Evolutionary conservation across 2,797 vertebrate species (phyloP), one percentile per base, ranked within the genome.

Genomic region (Cottoperca gobio): DNA sequence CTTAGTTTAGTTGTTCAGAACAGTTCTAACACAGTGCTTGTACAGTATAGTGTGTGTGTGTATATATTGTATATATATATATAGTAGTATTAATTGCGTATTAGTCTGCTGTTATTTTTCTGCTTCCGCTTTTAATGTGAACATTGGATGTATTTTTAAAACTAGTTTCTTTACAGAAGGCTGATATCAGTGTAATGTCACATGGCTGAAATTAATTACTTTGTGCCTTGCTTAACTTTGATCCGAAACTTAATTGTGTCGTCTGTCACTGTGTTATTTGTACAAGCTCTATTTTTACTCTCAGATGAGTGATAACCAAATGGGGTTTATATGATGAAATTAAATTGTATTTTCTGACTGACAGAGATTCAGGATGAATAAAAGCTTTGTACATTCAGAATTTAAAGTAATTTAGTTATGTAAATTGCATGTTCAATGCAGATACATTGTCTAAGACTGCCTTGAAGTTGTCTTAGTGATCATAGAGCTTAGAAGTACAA

Each of bases 201-300:
- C 37, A 62, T 1, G n/a, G 0, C 0, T 70, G 8, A 57, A 69
- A 55, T 37, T 0, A 52, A 52, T 31, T 40, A 11, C 48, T 73
- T 48, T 52, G 2, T 59, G 39, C 4, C 6, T 70, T 37, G 17
- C 13, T 55, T 49, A 48, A 53, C 53, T 48, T 66, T 70, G 1
- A 26, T 48, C 39, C 0, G 1, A 43, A 50, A 52, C 28, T 59
- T 26, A 17, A 57, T 26, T 50, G 50, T 43, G 16, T 45, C 24
- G 67, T 68, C 23, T 63, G 26, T 60, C 52, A 53, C 26, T 4
- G 57, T n/a, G n/a, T 52, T 65, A 11, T 24, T 61, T 48, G 2
- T 46, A 19, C 17, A 50, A 46, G 52, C 7, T 50, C 45, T 75
- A 72, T 63, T 77, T 68, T 73, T 61, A 60, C 46, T 45, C 8